Base-by-base conservation (phyloP, 2,797 vertebrate genomes). In the Galago senegalensis region DNA sequence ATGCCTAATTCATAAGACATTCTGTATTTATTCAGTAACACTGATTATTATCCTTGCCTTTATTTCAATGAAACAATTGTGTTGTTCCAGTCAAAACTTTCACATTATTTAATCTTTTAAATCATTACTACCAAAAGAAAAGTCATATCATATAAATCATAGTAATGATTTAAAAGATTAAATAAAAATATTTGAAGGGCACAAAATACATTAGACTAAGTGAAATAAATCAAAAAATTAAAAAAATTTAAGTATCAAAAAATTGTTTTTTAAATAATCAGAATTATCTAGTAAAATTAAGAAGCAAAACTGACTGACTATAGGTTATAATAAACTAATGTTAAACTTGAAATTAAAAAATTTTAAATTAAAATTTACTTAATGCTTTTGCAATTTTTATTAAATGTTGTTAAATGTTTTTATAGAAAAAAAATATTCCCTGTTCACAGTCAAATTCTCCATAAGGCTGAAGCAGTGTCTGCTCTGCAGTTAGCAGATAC, bases 31-130 rank as follows among this genome's bases (percentile, higher is more conserved):
- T 60, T 84, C 77, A 63, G 40, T 65, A 53, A 70, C 16, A 87
- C 72, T 79, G 9, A 65, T 40, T 92, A 3, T 63, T 86, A 3
- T 63, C 86, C 75, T 93, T 46, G 3, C 49, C 67, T 93, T 96
- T 82, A 94, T 86, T 80, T 31, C 49, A 92, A 40, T 27, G 80
- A 96, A 91, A 95, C n/a, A 17, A 69, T 29, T 70, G 76, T 83
- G 37, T 60, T 95, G 27, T 79, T 65, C 87, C 67, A 89, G 56
- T 72, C n/a, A 93, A 96, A 23, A 87, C 61, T 72, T 85, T 70
- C 67, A 84, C 61, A 43, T 61, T 81, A 81, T 91, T 93, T 53
- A 16, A 53, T 16, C 14, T 53, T 53, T 53, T 53, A 53, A 53
- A 53, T 53, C 49, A 53, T 53, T 53, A 53, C 49, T 53, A 75